These are phyloP conservation scores for Cryptomyrus ogoouensis DNA, from an alignment of 2,113 vertebrate species.

Conservation along the genomic window DNA sequence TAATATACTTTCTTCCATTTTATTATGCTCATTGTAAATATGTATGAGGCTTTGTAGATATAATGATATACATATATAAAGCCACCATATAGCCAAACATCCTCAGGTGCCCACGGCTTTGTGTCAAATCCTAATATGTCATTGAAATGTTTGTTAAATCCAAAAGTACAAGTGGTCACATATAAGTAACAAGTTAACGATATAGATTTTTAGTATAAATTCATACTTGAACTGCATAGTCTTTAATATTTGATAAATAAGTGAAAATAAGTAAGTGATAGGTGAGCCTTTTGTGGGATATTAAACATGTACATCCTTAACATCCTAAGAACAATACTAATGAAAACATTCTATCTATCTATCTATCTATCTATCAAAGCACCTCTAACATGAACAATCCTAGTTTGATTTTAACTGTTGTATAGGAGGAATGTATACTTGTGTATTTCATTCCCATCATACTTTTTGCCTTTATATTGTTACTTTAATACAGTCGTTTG, in stretches of 20 bases:
- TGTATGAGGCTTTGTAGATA: neutral
- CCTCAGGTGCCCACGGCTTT: neutral
- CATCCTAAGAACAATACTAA: neutral
- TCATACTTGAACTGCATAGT: neutral
- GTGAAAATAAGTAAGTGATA: neutral
- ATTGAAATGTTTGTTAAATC: neutral
- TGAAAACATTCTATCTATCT: neutral
- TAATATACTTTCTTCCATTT: neutral
- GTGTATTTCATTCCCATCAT: neutral
- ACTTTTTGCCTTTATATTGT: neutral
- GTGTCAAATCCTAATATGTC: neutral
- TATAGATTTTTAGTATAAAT: neutral
- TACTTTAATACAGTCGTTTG: neutral
- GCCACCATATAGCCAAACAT: neutral
- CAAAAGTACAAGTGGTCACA: neutral
- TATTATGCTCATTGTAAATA: neutral
- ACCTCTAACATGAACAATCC: neutral
- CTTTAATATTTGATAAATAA: neutral
- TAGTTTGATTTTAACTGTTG: neutral
- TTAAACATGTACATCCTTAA: neutral
- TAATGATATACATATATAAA: neutral
- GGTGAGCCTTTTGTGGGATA: neutral
- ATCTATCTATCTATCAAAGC: neutral
- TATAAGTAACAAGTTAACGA: neutral
- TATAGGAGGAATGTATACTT: neutral